Evolutionary conservation across 2,797 vertebrate species (phyloP), one percentile per base, ranked within the genome.

Genomic region (Ctenosaura bakeri): DNA sequence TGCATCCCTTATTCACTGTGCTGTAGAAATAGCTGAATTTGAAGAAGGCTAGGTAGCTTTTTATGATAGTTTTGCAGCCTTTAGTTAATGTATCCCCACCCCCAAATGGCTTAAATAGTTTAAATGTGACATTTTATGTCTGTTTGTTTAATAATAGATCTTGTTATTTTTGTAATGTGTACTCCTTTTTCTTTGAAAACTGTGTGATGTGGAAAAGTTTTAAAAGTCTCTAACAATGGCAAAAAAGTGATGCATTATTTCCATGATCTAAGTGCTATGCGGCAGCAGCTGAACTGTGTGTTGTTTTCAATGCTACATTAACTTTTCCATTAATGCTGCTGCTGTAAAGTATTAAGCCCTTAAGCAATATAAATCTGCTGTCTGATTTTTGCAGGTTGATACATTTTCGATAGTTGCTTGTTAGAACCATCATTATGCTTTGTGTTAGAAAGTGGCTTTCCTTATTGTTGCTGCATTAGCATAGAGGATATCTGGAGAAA

Each of bases 251-350:
- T 97, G 96, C 96, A 96, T 97, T 98, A 97, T 98, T 97, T 96
- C 96, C 93, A 93, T 96, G 95, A 98, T 97, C 96, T 98, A 94
- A 97, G 96, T 97, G 96, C 97, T 96, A 96, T 96, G 96, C 96
- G 96, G 96, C 97, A 98, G 97, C 97, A 98, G 97, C 97, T 97
- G 97, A 98, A 96, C 96, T 96, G 95, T 97, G 97, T 96, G 97
- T 96, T 98, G 97, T 98, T 98, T 98, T 98, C 98, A 98, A 96
- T 98, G 98, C 98, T 98, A 98, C 98, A 98, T 98, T 99, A 98
- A 98, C 98, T 98, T 98, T 98, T 97, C 98, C 98, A 98, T 98
- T 98, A 98, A 97, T 98, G 96, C 97, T 95, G 95, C 94, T 97
- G 96, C 96, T 97, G 97, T 98, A 98, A 98, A 98, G 98, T 98